phyloP scores from a whole-genome alignment of 1,140 invertebrate species.

The Littorina saxatilis region DNA sequence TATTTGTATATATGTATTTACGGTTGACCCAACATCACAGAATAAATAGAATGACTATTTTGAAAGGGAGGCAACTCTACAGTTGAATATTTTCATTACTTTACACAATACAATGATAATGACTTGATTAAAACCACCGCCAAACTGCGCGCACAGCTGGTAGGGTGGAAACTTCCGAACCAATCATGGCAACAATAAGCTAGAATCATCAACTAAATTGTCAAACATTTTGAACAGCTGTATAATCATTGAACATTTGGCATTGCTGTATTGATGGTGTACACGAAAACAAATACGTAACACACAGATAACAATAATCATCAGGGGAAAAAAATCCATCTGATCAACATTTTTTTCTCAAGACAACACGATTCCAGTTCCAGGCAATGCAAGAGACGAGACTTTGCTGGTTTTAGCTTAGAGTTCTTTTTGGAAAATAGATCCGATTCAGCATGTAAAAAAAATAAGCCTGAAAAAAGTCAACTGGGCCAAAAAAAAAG shows the following conservation, averaged over 20 bases:
- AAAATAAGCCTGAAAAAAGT: no score
- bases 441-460: no score
- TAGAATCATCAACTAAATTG: neutral
- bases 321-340: no score
- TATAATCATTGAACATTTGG: slow-evolving; percentile 13
- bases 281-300: neutral
- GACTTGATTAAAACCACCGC: slow-evolving; percentile 1
- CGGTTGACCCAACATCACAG: slow-evolving; percentile 40
- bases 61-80: slow-evolving; percentile 35
- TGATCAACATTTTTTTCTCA: no score
- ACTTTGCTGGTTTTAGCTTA: no score
- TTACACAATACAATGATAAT: slow-evolving; percentile 23
- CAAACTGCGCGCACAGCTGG: neutral
- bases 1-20: slow-evolving; percentile 39
- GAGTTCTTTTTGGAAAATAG: no score
- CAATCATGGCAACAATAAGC: neutral
- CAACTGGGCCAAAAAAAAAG: no score
- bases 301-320: slow-evolving; percentile 1
- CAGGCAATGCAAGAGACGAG: no score
- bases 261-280: slow-evolving; percentile 14
- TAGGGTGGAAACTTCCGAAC: neutral
- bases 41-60: slow-evolving; percentile 42
- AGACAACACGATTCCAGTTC: no score
- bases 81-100: slow-evolving; percentile 25
- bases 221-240: neutral